Evolutionary conservation across 1,140 invertebrate species (phyloP), one percentile per base, ranked within the genome.

Genomic region (Drosophila ohnishii): DNA sequence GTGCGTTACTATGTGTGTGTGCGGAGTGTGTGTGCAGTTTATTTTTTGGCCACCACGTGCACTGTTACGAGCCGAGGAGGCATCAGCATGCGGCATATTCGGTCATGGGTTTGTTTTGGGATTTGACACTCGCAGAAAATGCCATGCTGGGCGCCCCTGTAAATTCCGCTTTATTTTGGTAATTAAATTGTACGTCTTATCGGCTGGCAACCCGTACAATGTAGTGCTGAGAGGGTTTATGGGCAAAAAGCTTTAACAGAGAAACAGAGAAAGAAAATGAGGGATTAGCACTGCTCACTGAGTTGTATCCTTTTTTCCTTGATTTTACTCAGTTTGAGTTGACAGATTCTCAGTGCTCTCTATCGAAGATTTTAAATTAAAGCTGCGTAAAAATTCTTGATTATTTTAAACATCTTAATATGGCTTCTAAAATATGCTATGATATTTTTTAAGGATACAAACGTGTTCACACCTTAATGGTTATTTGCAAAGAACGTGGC

Each of bases 71-170:
- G 66, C 73, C 57, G 45, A 73, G 53, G 37, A 47, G 65, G 69
- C 73, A 76, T 69, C 84, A 80, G 67, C 84, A 87, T 87, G 84
- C 85, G 84, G 84, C 84, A 87, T 84, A 87, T 88, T 87, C 64
- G 67, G 56, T 80, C 79, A 82, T 70, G 70, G 82, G 63, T 83
- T 72, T 62, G 74, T 73, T 76, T 87, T 87, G 58, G 81, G 83
- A 83, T 83, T 87, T 66, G 78, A 86, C 84, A 88, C 84, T 86
- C 75, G 80, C 84, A 87, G 60, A 86, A 86, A 86, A 70, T 42
- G 48, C 37, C 74, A 77, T 47, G 75, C 74, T 83, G 71, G 32
- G 76, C 67, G 61, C 75, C 63, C 28, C 65, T 64, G 58, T 70
- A 50, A 50, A 48, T 55, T 80, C 22, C 47, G 44, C 35, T 75